phyloP scores from a whole-genome alignment of 37 sponge, comb jelly and placozoan genomes.

The Petrosia ficiformis region DNA sequence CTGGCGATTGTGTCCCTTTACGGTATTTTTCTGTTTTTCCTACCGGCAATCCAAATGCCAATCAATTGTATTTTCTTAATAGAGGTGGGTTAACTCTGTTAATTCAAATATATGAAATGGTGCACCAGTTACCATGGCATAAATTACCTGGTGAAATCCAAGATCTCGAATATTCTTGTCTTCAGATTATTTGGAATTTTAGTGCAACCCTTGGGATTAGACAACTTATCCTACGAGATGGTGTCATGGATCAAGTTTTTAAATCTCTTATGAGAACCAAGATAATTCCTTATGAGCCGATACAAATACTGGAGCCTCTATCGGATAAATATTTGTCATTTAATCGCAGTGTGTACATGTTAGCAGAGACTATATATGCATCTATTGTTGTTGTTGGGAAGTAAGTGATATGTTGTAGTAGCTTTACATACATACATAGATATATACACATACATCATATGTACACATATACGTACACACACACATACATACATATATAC shows the following conservation, averaged over 20 bases:
- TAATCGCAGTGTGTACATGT: background rate
- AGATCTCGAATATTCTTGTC: constrained; percentile 11
- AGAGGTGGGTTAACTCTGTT: constrained; percentile 2
- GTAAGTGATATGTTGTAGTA: background rate
- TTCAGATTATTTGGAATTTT: constrained; percentile 11
- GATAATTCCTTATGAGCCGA: background rate
- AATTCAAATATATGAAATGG: constrained; percentile 9
- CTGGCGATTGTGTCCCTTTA: constrained; percentile 3
- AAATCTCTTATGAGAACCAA: constrained; percentile 3
- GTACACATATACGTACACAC: background rate
- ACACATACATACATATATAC: background rate
- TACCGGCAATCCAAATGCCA: background rate
- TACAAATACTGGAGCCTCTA: background rate
- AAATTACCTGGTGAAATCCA: constrained; percentile 7
- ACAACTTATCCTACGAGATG: background rate
- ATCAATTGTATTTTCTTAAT: constrained; percentile 30
- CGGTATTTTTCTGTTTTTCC: constrained; percentile 1
- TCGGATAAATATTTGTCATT: background rate
- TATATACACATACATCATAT: too few relatives aligned
- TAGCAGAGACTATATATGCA: constrained; percentile 4
- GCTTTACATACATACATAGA: too few relatives aligned
- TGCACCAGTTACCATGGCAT: constrained; percentile 26
- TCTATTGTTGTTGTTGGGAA: background rate
- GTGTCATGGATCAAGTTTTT: constrained; percentile 2
- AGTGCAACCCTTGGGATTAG: constrained; percentile 5